Evolutionary conservation across 1,140 invertebrate genomes (phyloP).

Genomic region (Chironomus tepperi): DNA sequence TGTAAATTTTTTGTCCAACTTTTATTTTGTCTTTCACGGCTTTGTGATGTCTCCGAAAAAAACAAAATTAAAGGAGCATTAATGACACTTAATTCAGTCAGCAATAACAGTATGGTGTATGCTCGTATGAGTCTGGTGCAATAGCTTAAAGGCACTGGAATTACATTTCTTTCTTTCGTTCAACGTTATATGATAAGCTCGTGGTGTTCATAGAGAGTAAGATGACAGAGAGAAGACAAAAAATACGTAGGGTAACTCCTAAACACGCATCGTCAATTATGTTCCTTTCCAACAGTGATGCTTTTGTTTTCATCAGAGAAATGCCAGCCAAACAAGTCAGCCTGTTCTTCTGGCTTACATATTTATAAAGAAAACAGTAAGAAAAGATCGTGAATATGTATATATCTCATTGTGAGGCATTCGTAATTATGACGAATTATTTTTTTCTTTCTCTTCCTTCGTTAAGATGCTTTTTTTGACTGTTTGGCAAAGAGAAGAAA

Average conservation of each 20-base stretch:
- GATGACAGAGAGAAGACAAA: no score
- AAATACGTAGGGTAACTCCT: not conserved
- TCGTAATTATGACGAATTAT: constrained; percentile 20
- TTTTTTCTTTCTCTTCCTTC: not conserved
- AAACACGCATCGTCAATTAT: constrained; percentile 21
- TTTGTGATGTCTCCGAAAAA: no score
- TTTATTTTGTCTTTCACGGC: no score
- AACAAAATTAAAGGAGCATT: not conserved
- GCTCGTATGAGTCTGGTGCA: not conserved
- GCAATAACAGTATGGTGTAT: not conserved
- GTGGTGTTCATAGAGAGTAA: no score
- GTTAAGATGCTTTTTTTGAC: not conserved
- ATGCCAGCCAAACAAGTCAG: not conserved
- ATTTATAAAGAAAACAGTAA: not conserved
- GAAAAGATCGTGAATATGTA: not conserved
- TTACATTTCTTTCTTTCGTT: no score
- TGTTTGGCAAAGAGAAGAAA: not conserved
- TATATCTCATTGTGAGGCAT: constrained; percentile 19
- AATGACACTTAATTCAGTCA: constrained; percentile 2
- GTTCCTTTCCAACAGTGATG: not conserved
- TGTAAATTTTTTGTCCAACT: no score
- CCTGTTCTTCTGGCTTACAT: not conserved
- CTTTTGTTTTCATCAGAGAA: not conserved
- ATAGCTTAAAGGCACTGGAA: not conserved
- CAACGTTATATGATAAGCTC: no score